Evolutionary conservation across 2,888 invertebrate genomes (phyloP).

Genomic region (Ectropis crepuscularia): DNA sequence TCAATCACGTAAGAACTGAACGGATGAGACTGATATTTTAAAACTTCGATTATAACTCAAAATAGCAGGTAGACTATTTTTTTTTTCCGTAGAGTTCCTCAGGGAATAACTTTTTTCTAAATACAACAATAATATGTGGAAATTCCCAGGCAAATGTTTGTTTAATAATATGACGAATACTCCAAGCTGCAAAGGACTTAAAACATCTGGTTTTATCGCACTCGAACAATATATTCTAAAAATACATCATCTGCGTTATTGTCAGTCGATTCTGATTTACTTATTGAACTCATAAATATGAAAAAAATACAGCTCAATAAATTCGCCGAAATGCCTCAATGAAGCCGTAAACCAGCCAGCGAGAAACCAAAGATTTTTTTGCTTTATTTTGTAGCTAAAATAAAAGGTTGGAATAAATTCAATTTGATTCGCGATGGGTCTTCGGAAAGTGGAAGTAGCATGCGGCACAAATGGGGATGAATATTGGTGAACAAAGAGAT

Average conservation of each 20-base stretch:
- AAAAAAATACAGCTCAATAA: conserved; percentile 23
- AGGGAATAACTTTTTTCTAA: too few species aligned
- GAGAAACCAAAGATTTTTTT: conserved; percentile 17
- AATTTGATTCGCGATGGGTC: conserved; percentile 14
- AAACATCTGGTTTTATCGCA: neutral
- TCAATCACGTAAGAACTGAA: too few species aligned
- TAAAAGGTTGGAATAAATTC: conserved; percentile 19
- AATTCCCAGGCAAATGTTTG: too few species aligned
- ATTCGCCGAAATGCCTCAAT: conserved; percentile 19
- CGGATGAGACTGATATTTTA: too few species aligned
- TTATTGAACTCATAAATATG: conserved; percentile 18
- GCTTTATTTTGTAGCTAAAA: conserved; percentile 19
- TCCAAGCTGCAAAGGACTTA: too few species aligned
- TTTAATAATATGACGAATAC: too few species aligned
- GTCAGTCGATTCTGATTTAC: conserved; percentile 10
- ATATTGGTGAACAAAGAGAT: conserved; percentile 13
- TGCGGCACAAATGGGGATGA: conserved; percentile 6
- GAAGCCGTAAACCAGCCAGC: conserved; percentile 20
- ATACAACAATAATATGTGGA: too few species aligned
- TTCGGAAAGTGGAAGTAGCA: conserved; percentile 5
- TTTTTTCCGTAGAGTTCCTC: too few species aligned
- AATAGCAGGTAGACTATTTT: too few species aligned
- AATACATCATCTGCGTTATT: neutral
- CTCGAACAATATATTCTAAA: neutral
- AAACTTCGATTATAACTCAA: too few species aligned